These are phyloP conservation scores for Acropternis orthonyx DNA, from an alignment of 2,797 vertebrate species.

Conservation along the genomic window DNA sequence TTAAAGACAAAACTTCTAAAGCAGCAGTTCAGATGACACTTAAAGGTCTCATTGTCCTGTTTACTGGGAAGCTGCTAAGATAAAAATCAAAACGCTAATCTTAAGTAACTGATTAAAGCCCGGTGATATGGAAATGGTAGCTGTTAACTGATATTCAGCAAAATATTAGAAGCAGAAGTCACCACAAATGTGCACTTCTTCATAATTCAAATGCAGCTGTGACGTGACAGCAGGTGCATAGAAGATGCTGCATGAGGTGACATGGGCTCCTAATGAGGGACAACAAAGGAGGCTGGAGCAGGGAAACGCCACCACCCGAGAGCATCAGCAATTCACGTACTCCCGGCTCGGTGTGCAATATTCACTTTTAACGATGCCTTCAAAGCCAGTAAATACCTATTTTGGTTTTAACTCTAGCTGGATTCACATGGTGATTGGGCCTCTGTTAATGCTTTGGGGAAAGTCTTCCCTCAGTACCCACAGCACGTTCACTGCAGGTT, in stretches of 20 bases:
- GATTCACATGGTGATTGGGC: neutral
- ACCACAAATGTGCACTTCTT: neutral
- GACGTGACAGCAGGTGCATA: neutral
- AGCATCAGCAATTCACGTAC: neutral
- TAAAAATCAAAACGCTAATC: neutral
- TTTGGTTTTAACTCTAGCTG: neutral
- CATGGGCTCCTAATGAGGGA: fast-evolving
- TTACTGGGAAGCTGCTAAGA: neutral
- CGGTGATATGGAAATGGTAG: neutral
- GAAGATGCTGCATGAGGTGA: neutral
- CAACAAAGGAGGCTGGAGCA: neutral
- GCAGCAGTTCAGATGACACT: neutral
- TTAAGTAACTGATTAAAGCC: slow-evolving; percentile 15
- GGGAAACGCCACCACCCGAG: neutral
- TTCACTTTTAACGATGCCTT: neutral
- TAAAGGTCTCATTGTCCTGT: neutral
- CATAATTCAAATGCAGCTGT: neutral
- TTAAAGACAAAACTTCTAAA: neutral
- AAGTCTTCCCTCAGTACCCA: neutral
- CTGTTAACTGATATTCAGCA: neutral
- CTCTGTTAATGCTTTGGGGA: neutral
- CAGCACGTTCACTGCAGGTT: neutral
- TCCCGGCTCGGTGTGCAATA: neutral
- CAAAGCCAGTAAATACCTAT: neutral
- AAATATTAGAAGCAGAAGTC: neutral